Evolutionary conservation across 2,888 invertebrate species (phyloP).

Genomic region (Neoitamus cyanurus): DNA sequence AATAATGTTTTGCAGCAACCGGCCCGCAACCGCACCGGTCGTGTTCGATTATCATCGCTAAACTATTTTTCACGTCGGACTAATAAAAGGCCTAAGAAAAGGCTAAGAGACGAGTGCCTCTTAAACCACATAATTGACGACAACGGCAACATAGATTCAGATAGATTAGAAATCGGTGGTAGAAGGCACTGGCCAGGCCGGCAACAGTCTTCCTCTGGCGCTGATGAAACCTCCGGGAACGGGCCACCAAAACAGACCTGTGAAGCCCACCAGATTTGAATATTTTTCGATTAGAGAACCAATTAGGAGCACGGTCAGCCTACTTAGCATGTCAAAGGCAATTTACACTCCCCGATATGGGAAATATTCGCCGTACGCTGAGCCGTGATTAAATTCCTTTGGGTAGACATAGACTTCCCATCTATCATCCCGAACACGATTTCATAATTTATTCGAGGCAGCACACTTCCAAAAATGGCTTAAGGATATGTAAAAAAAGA

Average conservation of each 20-base stretch:
- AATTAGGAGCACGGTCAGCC: conserved; percentile 9
- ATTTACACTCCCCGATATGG: conserved; percentile 3
- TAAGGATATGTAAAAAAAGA: neutral
- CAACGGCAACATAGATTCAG: neutral
- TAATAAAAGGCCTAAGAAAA: neutral
- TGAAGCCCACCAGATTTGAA: neutral
- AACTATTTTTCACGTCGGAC: neutral
- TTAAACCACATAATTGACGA: neutral
- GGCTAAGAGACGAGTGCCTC: neutral
- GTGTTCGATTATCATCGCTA: too few species aligned
- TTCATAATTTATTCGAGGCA: conserved; percentile 18
- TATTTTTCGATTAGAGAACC: neutral
- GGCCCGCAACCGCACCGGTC: too few species aligned
- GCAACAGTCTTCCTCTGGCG: neutral
- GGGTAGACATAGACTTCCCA: neutral
- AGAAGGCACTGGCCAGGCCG: neutral
- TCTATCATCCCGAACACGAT: conserved; percentile 7
- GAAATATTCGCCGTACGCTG: neutral
- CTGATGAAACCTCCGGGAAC: neutral
- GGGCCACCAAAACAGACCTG: neutral
- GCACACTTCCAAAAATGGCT: neutral
- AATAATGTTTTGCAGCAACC: too few species aligned
- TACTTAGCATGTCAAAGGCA: conserved; percentile 23
- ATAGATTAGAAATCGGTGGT: neutral
- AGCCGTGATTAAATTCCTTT: neutral